These are phyloP conservation scores for Talpa occidentalis DNA, from an alignment of 2,113 vertebrate genomes.

Conservation along the genomic window DNA sequence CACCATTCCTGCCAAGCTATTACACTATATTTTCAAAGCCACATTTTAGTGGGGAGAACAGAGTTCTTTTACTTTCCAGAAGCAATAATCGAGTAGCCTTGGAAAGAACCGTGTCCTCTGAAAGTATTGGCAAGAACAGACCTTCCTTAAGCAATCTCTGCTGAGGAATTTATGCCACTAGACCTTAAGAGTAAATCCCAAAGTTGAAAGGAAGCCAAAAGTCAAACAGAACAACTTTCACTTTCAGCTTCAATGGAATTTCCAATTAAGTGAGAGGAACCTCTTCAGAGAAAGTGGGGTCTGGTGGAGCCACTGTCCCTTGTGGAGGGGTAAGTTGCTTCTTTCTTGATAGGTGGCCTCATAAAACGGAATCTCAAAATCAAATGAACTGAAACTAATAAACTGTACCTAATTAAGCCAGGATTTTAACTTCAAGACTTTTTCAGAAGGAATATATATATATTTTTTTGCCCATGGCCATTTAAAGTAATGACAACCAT, in stretches of 20 bases:
- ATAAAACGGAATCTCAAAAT: not conserved
- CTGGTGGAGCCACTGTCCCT: not conserved
- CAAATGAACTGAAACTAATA: not conserved
- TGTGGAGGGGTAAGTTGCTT: not conserved
- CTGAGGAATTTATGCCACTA: not conserved
- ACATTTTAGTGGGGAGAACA: not conserved
- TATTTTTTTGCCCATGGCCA: not conserved
- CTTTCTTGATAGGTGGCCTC: not conserved
- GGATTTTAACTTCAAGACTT: not conserved
- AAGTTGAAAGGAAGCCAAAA: not conserved
- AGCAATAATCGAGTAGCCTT: not conserved
- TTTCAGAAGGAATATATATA: not conserved
- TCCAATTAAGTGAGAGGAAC: slow-evolving; percentile 13
- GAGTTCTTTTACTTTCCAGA: not conserved
- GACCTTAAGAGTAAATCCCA: not conserved
- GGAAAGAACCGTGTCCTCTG: not conserved
- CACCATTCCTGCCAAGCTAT: not conserved
- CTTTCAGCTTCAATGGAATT: not conserved
- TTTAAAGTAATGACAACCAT: not conserved
- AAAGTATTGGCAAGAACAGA: not conserved
- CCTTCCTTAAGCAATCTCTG: not conserved
- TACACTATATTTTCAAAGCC: not conserved
- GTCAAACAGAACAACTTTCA: not conserved
- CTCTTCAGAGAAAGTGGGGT: not conserved
- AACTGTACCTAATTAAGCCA: not conserved